phyloP scores from a whole-genome alignment of 2,888 invertebrate genomes.

The Argyresthia goedartella region DNA sequence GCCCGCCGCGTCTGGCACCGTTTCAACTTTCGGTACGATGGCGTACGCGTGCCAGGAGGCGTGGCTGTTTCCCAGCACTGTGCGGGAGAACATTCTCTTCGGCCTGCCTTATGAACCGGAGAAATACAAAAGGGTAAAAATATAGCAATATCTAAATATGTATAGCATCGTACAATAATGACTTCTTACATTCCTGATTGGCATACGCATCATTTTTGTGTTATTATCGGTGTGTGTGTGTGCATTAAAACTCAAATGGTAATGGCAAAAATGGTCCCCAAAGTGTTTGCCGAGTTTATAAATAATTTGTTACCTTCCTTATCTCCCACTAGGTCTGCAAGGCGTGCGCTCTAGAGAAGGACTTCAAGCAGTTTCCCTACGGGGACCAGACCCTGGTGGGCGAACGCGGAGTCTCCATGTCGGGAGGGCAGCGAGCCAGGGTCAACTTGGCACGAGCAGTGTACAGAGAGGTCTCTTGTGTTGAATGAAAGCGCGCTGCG shows the following conservation, averaged over 20 bases:
- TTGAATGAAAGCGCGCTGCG: not conserved
- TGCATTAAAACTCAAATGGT: too few relatives aligned
- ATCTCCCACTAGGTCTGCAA: constrained; percentile 39
- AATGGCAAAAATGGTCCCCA: too few relatives aligned
- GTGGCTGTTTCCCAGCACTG: constrained; percentile 84
- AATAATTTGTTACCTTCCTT: too few relatives aligned
- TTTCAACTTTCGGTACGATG: constrained; percentile 73
- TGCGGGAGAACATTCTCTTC: constrained; percentile 90
- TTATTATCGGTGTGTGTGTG: not conserved
- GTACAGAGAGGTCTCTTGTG: constrained; percentile 44
- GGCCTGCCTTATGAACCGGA: constrained; percentile 75
- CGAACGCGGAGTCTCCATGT: constrained; percentile 78
- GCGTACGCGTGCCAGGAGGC: constrained; percentile 89
- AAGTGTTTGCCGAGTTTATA: too few relatives aligned
- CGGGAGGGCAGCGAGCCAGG: constrained; percentile 81
- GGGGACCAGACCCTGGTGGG: constrained; percentile 80
- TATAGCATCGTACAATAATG: not conserved
- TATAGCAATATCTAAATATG: constrained; percentile 12
- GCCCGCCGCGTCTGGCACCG: constrained; percentile 70
- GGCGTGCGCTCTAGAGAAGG: constrained; percentile 66
- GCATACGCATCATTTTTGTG: not conserved
- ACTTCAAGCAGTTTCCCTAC: constrained; percentile 72
- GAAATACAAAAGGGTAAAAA: constrained; percentile 62
- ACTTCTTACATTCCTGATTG: not conserved
- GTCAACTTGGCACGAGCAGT: constrained; percentile 73